Evolutionary conservation across 2,797 vertebrate genomes (phyloP).

Genomic region (Esox masquinongy): DNA sequence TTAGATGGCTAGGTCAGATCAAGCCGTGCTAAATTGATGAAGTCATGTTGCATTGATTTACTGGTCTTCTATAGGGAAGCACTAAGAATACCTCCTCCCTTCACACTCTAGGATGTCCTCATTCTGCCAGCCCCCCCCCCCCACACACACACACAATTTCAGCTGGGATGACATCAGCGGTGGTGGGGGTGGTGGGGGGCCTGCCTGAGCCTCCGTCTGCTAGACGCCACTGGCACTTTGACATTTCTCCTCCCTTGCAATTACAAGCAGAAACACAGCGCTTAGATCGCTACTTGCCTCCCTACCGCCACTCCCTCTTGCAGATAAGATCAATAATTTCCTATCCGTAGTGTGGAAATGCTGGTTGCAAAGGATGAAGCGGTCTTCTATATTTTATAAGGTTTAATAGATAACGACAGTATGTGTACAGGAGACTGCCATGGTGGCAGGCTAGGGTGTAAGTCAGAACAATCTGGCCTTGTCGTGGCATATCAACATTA

Average conservation of each 20-base stretch:
- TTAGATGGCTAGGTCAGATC: background rate
- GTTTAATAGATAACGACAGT: too few relatives aligned
- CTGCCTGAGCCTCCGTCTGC: constrained; percentile 36
- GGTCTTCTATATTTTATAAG: too few relatives aligned
- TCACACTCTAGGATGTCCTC: background rate
- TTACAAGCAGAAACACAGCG: constrained; percentile 59
- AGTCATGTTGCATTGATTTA: background rate
- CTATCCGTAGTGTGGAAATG: too few relatives aligned
- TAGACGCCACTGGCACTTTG: constrained; percentile 57
- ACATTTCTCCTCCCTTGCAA: constrained; percentile 63
- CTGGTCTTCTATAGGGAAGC: background rate
- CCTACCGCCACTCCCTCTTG: constrained; percentile 21
- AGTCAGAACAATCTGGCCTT: too few relatives aligned
- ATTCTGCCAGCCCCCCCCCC: background rate
- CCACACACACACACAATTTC: background rate
- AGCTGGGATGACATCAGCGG: constrained; percentile 20
- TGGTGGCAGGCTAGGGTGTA: too few relatives aligned
- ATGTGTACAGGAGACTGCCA: too few relatives aligned
- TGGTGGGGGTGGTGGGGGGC: constrained; percentile 9
- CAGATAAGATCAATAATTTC: too few relatives aligned
- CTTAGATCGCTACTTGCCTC: constrained; percentile 50
- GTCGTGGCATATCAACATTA: too few relatives aligned
- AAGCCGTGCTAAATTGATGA: background rate
- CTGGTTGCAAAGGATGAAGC: too few relatives aligned
- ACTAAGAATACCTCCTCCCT: background rate